Percentiles rank a stretch among this genome's conserved stretches.
Conservation (phyloP, 2,888 invertebrate species). For the Argynnis bischoffii region DNA sequence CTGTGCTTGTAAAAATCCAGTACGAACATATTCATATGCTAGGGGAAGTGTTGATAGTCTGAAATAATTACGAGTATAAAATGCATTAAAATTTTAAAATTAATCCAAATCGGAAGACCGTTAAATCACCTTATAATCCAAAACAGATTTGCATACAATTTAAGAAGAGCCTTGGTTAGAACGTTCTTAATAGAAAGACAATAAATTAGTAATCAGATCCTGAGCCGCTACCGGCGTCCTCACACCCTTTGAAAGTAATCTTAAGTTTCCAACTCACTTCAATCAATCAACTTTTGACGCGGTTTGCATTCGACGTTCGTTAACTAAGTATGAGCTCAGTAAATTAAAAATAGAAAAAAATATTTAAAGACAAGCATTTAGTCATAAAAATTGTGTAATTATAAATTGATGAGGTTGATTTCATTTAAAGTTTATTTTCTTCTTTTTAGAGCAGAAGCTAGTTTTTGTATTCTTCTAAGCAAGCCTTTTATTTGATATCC, state of each 20-base stretch:
- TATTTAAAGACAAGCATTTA: no score
- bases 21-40: no score
- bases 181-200: slow-evolving; percentile 61
- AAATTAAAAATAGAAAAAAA: slow-evolving; percentile 41
- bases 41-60: no score
- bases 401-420: no score
- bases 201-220: slow-evolving; percentile 59
- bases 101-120: slow-evolving; percentile 39
- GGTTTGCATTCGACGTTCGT: slow-evolving; percentile 22
- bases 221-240: slow-evolving; percentile 45
- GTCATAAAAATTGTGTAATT: no score
- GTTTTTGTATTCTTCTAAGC: no score
- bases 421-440: no score
- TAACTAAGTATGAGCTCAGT: slow-evolving; percentile 38
- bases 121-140: slow-evolving; percentile 44
- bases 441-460: no score
- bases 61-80: not conserved
- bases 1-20: no score
- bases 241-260: slow-evolving; percentile 55
- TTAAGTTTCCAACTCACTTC: slow-evolving; percentile 49
- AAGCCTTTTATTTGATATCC: no score
- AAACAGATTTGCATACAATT: slow-evolving; percentile 57
- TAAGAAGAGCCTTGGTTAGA: slow-evolving; percentile 42
- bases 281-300: slow-evolving; percentile 32
- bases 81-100: slow-evolving; percentile 30